Evolutionary conservation across 2,113 vertebrate species (phyloP).

Genomic region (Protomyctophum bolini): DNA sequence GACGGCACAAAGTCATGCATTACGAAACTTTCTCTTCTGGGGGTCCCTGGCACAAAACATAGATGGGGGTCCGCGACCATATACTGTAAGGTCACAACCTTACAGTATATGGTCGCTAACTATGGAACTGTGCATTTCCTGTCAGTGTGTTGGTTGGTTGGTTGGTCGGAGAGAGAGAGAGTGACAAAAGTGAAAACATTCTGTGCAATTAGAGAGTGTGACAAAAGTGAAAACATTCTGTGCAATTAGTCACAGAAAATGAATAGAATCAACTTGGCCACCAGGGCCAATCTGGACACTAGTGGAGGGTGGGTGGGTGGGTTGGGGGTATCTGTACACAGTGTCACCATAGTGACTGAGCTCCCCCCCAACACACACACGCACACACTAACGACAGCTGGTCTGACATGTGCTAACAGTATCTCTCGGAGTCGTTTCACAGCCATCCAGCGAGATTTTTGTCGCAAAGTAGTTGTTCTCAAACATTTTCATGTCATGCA

Average conservation of each 20-base stretch:
- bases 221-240: conserved; percentile 69
- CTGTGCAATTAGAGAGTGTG: conserved; percentile 74
- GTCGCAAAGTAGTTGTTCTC: not conserved
- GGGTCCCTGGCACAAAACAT: too few relatives aligned
- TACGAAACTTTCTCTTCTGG: too few relatives aligned
- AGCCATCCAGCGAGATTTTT: too few relatives aligned
- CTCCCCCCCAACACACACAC: conserved; percentile 2
- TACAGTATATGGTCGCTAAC: too few relatives aligned
- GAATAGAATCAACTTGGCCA: conserved; percentile 62
- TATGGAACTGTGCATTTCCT: too few relatives aligned
- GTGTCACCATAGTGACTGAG: conserved; percentile 42
- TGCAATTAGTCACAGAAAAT: conserved; percentile 81
- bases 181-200: conserved; percentile 67
- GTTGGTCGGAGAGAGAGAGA: conserved; percentile 54
- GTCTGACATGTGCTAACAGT: conserved; percentile 34
- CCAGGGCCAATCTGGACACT: conserved; percentile 61
- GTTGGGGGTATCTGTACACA: conserved; percentile 31
- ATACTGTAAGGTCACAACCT: too few relatives aligned
- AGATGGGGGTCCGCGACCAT: too few relatives aligned
- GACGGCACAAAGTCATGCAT: too few relatives aligned
- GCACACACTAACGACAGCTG: conserved; percentile 32
- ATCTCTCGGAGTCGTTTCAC: conserved; percentile 9
- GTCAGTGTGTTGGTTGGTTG: too few relatives aligned
- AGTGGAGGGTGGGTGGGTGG: conserved; percentile 27
- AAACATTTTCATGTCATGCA: too few relatives aligned